Base-by-base conservation (phyloP, 2,113 vertebrate genomes). In the Hymenochirus boettgeri region DNA sequence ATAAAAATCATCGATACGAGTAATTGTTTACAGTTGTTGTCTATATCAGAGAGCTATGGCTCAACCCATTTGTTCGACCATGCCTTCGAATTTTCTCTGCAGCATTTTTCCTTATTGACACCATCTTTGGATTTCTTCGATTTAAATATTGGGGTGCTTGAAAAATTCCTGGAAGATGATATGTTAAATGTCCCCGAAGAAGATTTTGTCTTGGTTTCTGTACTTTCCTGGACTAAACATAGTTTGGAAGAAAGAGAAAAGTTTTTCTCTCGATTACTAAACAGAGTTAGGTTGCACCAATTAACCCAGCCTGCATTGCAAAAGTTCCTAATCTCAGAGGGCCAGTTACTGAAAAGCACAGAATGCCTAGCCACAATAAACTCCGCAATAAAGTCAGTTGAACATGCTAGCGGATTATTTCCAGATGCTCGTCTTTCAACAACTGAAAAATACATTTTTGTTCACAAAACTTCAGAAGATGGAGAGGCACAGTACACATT, bases 391-490 rank as follows among this genome's bases (percentile, higher is more conserved):
- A 76, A 73, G 73, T 78, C 76, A 59, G 88, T 93, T 54, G 81
- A 82, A 12, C 73, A 80, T 23, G 88, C 85, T 18, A 73, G 80
- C 2, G 95, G 95, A 10, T 76, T 98, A 31, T 94, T 92, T 71
- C 81, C 83, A 7, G 93, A 98, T 19, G 93, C 96, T 63, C 88
- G 96, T 26, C 89, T 90, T 22, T 89, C 94, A 61, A 97, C 96
- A 63, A 92, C 86, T 1, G 90, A 92, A 77, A 94, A 91, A 76
- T 98, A 99, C 3, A 97, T 99, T 77, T 94, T 95, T 71, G 91
- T 98, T 72, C 92, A 95, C 78, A 99, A 98, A 85, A 99, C 93
- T 0, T 94, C 95, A 65, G 93, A 95, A 78, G 87, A 88, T 17
- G 84, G 89, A 55, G 84, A 88, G 75, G 85, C 79, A 19, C 82